Conservation (phyloP, 2,797 vertebrate genomes). For the Rhinella marina region DNA sequence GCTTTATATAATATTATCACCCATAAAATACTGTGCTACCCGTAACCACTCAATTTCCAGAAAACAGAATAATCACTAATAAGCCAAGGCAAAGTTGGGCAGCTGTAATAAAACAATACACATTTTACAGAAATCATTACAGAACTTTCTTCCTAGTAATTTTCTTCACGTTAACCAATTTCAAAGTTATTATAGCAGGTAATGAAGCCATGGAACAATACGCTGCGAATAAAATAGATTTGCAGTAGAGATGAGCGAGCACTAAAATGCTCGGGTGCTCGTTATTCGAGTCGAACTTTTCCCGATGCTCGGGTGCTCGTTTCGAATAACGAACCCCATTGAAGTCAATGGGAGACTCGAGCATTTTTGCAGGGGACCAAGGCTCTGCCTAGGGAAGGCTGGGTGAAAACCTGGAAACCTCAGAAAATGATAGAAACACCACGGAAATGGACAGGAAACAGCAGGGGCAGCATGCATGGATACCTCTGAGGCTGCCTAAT, state of each 20-base stretch:
- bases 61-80: neutral
- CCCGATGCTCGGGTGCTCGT: too few species aligned
- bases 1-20: neutral
- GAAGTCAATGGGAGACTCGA: too few species aligned
- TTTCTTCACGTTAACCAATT: neutral
- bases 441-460: too few species aligned
- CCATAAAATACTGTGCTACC: neutral
- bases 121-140: neutral
- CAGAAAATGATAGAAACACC: too few species aligned
- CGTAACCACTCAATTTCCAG: neutral
- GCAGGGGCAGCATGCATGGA: too few species aligned
- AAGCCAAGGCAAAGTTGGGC: neutral
- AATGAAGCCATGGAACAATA: neutral
- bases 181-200: neutral
- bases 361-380: too few species aligned
- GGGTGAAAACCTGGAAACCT: too few species aligned
- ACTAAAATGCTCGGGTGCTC: too few species aligned
- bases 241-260: conserved; percentile 8
- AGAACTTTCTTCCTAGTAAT: neutral
- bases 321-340: too few species aligned
- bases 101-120: neutral
- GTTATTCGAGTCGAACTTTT: too few species aligned
- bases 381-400: too few species aligned
- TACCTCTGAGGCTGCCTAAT: too few species aligned
- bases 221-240: neutral